Conservation (phyloP, 2,888 invertebrate genomes). For the Hydriomena furcata region DNA sequence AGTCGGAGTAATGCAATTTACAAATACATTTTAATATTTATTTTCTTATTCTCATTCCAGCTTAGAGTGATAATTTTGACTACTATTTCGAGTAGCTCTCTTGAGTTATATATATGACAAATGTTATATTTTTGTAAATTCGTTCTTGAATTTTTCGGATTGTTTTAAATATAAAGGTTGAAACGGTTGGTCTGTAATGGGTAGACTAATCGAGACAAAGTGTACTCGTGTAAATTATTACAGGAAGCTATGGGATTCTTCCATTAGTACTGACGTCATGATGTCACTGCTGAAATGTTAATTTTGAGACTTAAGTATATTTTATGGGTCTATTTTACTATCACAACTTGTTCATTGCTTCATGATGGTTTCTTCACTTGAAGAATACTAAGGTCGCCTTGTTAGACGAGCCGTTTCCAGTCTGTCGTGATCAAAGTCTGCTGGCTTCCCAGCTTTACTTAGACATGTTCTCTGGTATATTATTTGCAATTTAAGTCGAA, state of each 20-base stretch:
- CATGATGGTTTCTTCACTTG: slow-evolving; percentile 1
- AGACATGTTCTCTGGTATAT: slow-evolving; percentile 73
- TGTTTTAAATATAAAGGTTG: slow-evolving; percentile 47
- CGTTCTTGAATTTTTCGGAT: slow-evolving; percentile 63
- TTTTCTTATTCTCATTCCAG: slow-evolving; percentile 74
- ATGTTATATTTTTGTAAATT: slow-evolving; percentile 77
- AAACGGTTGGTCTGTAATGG: slow-evolving; percentile 69
- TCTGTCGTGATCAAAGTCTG: slow-evolving; percentile 60
- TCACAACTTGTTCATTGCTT: slow-evolving; percentile 1
- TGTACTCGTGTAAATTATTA: slow-evolving; percentile 6
- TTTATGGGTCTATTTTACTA: slow-evolving; percentile 18
- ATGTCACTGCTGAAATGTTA: slow-evolving; percentile 7
- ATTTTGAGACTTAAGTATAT: slow-evolving; percentile 15
- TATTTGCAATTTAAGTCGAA: slow-evolving; percentile 77
- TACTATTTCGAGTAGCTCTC: slow-evolving; percentile 58
- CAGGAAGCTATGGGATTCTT: slow-evolving; percentile 6
- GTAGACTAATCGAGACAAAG: slow-evolving; percentile 31
- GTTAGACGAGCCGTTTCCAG: slow-evolving; percentile 61
- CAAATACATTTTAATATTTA: slow-evolving; percentile 54
- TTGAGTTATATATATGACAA: slow-evolving; percentile 67
- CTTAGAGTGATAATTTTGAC: slow-evolving; percentile 63
- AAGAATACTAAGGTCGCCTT: slow-evolving; percentile 21
- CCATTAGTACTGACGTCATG: slow-evolving; percentile 9
- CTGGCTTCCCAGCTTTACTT: slow-evolving; percentile 65
- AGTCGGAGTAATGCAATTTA: slow-evolving; percentile 41